A percentile compares a stretch with the other conserved stretches of the same genome.
Conservation (phyloP, 2,797 vertebrate species). For the Chaunax sp. region DNA sequence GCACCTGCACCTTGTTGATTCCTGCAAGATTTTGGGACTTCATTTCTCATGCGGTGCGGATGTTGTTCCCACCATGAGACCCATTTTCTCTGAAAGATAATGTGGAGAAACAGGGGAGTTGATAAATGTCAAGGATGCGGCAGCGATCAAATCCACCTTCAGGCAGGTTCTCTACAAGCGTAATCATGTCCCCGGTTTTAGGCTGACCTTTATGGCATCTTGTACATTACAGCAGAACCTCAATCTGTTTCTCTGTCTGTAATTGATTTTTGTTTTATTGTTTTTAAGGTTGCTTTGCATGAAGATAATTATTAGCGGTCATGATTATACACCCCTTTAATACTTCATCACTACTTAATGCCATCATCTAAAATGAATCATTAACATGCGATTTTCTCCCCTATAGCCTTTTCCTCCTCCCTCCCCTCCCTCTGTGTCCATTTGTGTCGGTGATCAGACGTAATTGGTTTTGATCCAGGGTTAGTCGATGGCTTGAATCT, state of each 20-base stretch:
- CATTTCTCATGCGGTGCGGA: background rate
- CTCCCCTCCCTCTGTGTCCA: constrained; percentile 36
- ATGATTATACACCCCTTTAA: constrained; percentile 12
- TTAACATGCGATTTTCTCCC: constrained; percentile 21
- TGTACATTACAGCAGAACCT: background rate
- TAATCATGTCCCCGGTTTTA: background rate
- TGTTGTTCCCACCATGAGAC: background rate
- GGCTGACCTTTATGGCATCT: background rate
- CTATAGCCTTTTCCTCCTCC: background rate
- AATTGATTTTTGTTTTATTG: background rate
- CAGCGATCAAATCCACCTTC: background rate
- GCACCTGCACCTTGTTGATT: constrained; percentile 8
- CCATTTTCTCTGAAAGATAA: background rate
- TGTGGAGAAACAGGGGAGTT: background rate
- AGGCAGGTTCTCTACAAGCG: background rate
- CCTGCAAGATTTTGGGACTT: background rate
- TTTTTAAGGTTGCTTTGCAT: constrained; percentile 5
- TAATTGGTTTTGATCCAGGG: constrained; percentile 72
- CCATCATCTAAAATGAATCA: constrained; percentile 32
- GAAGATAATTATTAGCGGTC: constrained; percentile 23
- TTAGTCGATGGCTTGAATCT: constrained; percentile 61
- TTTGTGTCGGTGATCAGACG: constrained; percentile 59
- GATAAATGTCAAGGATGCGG: background rate
- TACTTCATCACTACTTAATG: constrained; percentile 17
- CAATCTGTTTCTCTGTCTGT: background rate